A percentile compares a stretch with the other conserved stretches of the same genome.
These are phyloP conservation scores for Scaptomyza hsui DNA, from an alignment of 1,140 invertebrate species.

Conservation along the genomic window DNA sequence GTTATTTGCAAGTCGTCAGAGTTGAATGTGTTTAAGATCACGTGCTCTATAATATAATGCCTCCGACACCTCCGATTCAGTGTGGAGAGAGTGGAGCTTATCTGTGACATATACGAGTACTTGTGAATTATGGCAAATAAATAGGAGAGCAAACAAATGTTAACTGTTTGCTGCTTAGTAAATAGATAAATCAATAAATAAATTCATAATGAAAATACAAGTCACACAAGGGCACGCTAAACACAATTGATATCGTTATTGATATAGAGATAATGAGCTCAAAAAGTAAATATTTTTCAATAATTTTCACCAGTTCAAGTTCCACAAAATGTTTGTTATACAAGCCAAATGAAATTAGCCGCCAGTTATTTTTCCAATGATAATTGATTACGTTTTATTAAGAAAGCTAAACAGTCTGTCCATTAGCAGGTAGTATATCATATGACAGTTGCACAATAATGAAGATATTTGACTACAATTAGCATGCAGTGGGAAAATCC, in stretches of 20 bases:
- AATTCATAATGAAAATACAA: conserved; percentile 44
- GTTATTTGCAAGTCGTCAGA: conserved; percentile 1
- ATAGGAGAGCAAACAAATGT: conserved; percentile 59
- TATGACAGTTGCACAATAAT: conserved; percentile 55
- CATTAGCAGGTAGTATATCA: conserved; percentile 41
- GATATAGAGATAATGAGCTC: conserved; percentile 60
- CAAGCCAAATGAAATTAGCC: conserved; percentile 44
- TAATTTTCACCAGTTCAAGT: conserved; percentile 48
- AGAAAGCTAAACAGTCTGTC: conserved; percentile 37
- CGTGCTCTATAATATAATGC: conserved; percentile 40
- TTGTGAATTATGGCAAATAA: conserved; percentile 72
- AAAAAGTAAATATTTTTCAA: conserved; percentile 62
- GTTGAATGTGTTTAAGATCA: conserved; percentile 29
- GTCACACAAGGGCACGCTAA: conserved; percentile 61
- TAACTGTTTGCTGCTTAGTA: conserved; percentile 51
- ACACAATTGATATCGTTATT: conserved; percentile 63
- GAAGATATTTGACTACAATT: conserved; percentile 4
- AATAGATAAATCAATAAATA: conserved; percentile 62
- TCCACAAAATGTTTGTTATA: conserved; percentile 34
- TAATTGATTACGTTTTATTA: conserved; percentile 51
- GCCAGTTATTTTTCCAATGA: conserved; percentile 46
- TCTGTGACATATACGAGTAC: conserved; percentile 70
- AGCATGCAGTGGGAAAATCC: background rate
- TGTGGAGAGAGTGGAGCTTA: conserved; percentile 31
- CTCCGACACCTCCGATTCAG: background rate